phyloP scores from a whole-genome alignment of 2,113 vertebrate genomes.

The Gorsachius goisagi region DNA sequence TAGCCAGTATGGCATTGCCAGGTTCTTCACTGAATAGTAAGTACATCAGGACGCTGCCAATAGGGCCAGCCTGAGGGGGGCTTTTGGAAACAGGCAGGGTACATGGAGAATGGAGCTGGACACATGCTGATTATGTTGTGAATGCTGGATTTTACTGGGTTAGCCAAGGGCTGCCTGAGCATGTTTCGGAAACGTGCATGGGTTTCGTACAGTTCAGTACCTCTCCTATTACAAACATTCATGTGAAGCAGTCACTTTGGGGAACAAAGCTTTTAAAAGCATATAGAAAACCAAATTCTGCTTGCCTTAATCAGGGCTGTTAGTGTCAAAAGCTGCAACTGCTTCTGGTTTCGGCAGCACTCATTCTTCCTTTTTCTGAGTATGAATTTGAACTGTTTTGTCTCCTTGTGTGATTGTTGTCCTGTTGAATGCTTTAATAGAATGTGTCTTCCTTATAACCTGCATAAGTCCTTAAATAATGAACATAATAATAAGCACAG shows the following conservation, averaged over 20 bases:
- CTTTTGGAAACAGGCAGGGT: constrained; percentile 25
- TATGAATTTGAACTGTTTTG: neutral
- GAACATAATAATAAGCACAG: neutral
- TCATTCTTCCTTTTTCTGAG: neutral
- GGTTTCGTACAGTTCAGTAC: neutral
- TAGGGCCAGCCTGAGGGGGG: neutral
- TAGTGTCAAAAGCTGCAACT: neutral
- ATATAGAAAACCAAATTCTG: neutral
- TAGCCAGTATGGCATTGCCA: constrained; percentile 87
- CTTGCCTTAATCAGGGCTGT: neutral
- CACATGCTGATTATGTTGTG: constrained; percentile 1
- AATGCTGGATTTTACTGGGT: neutral
- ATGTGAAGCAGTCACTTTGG: neutral
- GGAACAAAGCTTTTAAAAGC: neutral
- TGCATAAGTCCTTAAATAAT: neutral
- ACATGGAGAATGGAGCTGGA: neutral
- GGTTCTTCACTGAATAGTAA: constrained; percentile 98
- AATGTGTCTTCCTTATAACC: neutral
- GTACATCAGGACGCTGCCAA: constrained; percentile 63
- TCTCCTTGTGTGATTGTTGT: neutral
- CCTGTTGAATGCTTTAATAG: neutral
- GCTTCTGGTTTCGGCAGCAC: neutral
- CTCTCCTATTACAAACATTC: neutral
- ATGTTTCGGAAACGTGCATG: neutral
- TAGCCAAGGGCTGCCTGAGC: neutral